phyloP scores from a whole-genome alignment of 2,888 invertebrate species.

The Cerastoderma edule region DNA sequence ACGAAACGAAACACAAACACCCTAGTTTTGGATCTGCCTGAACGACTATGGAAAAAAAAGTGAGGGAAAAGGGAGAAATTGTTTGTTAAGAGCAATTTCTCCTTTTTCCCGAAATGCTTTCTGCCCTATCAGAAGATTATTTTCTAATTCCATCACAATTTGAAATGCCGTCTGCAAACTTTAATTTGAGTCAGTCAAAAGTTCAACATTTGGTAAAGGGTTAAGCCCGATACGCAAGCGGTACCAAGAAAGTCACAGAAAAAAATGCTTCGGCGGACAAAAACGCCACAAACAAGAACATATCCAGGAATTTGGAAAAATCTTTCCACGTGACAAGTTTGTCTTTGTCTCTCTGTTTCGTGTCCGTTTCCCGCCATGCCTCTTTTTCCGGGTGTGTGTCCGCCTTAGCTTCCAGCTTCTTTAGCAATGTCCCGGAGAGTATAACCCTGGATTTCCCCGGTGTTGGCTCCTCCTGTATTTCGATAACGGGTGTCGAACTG shows the following conservation, averaged over 20 bases:
- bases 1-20: no score
- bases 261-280: conserved; percentile 17
- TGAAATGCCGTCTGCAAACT: no score
- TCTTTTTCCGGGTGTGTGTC: neutral
- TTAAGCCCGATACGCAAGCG: conserved; percentile 25
- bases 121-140: no score
- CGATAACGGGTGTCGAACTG: neutral
- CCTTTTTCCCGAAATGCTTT: neutral
- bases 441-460: neutral
- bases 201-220: no score
- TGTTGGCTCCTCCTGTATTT: neutral
- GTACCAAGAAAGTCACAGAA: conserved; percentile 15
- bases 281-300: conserved; percentile 27
- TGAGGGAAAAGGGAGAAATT: neutral
- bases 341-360: neutral
- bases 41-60: neutral
- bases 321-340: conserved; percentile 28
- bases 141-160: no score
- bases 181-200: no score
- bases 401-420: neutral
- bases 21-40: no score
- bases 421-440: neutral
- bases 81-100: conserved; percentile 10
- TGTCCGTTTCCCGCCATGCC: neutral
- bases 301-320: conserved; percentile 16